Base-by-base conservation (phyloP, 2,113 vertebrate species). In the Formicarius rufipectus region DNA sequence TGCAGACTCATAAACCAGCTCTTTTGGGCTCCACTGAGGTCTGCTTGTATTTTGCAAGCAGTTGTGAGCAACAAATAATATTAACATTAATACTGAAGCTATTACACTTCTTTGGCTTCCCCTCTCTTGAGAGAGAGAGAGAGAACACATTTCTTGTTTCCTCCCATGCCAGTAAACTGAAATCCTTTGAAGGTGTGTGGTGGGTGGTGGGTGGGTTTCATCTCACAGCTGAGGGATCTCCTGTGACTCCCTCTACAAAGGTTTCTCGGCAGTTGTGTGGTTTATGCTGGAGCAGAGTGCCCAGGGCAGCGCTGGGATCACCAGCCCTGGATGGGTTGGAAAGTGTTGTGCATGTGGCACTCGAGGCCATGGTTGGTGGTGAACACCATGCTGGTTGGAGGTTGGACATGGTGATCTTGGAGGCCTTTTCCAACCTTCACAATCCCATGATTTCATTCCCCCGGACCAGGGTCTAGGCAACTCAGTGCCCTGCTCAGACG, bases 221-320 rank as follows among this genome's bases (percentile, higher is more conserved):
- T 77, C 82, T 71, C 33, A 22, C 49, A 62, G 23, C 64, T 19
- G 0, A 8, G 45, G 15, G 11, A 4, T 3, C 44, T 40, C 74
- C 11, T 12, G 25, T 40, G 30, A 3, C 40, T 67, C 12, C 5
- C 72, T 67, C 49, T 0, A 58, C 49, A 2, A 0, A 4, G 33
- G 14, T 8, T 22, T 21, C 45, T 37, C 1, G 58, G 55, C 42
- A 31, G 18, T 5, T 0, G 0, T 27, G 1, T 20, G 21, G 23
- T 18, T 12, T 2, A 5, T 20, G 1, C 0, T 3, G 56, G 23
- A 14, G 47, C 40, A 56, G 40, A 12, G 7, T 24, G 40, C 33
- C 59, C 68, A 21, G 60, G 60, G 37, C 16, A 10, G 13, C 0
- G 30, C 0, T 25, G 86, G 21, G 12, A 5, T 1, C 31, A 11